These are phyloP conservation scores for Magallana gigas DNA, from an alignment of 1,140 invertebrate genomes.

Conservation along the genomic window DNA sequence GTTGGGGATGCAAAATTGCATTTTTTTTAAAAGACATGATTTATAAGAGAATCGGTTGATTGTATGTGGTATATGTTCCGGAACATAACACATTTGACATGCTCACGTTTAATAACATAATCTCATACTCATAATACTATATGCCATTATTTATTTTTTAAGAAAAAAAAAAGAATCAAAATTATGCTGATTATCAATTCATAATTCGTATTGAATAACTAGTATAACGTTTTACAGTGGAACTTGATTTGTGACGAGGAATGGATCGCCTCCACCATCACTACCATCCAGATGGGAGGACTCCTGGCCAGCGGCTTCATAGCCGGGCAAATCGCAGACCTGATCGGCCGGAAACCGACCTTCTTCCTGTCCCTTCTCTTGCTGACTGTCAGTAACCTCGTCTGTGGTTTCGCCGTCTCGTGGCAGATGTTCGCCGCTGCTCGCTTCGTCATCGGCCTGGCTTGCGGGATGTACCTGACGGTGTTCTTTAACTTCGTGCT, in stretches of 20 bases:
- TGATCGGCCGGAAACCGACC: conserved; percentile 65
- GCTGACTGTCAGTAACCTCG: conserved; percentile 53
- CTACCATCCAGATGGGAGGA: conserved; percentile 72
- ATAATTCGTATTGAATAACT: neutral
- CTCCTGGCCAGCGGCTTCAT: conserved; percentile 65
- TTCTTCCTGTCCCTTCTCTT: conserved; percentile 56
- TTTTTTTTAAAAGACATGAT: too few relatives aligned
- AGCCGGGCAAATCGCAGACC: conserved; percentile 67
- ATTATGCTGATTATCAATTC: too few relatives aligned
- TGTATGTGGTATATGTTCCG: too few relatives aligned
- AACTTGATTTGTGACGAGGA: conserved; percentile 67
- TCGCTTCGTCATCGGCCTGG: conserved; percentile 66
- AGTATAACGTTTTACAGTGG: conserved; percentile 59
- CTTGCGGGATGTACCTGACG: conserved; percentile 52
- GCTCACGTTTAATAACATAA: too few relatives aligned
- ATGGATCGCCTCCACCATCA: conserved; percentile 65
- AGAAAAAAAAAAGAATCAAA: too few relatives aligned
- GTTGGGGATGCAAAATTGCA: too few relatives aligned
- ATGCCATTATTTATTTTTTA: too few relatives aligned
- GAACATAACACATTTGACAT: too few relatives aligned
- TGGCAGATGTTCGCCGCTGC: conserved; percentile 70
- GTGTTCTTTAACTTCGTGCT: conserved; percentile 55
- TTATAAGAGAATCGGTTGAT: too few relatives aligned
- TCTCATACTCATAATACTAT: too few relatives aligned
- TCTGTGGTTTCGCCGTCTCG: conserved; percentile 57